A percentile compares a stretch with the other conserved stretches of the same genome.
phyloP scores from a whole-genome alignment of 2,888 invertebrate genomes.

The Amphiduros pacificus region DNA sequence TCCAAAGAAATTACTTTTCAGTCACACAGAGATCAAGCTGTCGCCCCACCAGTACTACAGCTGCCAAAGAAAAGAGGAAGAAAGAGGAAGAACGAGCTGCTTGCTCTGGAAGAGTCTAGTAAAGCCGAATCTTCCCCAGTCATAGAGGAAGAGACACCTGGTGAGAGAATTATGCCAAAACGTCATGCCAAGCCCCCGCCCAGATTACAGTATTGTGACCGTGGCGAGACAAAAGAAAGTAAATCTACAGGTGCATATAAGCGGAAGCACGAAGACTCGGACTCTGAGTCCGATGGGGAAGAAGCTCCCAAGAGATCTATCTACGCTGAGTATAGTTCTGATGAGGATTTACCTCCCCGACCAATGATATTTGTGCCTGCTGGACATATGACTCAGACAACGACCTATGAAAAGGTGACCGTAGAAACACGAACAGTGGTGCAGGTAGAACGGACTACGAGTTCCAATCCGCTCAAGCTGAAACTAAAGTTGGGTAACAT shows the following conservation, averaged over 20 bases:
- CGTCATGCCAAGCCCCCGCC: background rate
- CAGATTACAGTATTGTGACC: background rate
- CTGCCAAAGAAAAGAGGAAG: background rate
- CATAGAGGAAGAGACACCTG: background rate
- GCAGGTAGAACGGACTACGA: too few relatives aligned
- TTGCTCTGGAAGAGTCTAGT: background rate
- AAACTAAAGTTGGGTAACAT: constrained; percentile 11
- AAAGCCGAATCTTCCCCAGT: background rate
- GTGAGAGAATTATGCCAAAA: background rate
- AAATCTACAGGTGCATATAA: background rate
- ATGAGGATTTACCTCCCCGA: too few relatives aligned
- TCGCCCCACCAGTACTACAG: too few relatives aligned
- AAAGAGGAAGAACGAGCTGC: background rate
- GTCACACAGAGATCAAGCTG: too few relatives aligned
- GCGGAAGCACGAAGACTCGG: background rate
- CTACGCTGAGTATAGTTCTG: too few relatives aligned
- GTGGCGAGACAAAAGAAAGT: background rate
- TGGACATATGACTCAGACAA: too few relatives aligned
- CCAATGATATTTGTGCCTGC: too few relatives aligned
- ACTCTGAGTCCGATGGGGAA: background rate
- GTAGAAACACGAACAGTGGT: too few relatives aligned
- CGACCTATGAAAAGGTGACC: too few relatives aligned
- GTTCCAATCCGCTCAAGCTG: too few relatives aligned
- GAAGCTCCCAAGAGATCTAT: background rate
- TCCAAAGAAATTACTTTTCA: too few relatives aligned